phyloP scores from a whole-genome alignment of 2,888 invertebrate genomes.

The Pyrocoelia pectoralis region DNA sequence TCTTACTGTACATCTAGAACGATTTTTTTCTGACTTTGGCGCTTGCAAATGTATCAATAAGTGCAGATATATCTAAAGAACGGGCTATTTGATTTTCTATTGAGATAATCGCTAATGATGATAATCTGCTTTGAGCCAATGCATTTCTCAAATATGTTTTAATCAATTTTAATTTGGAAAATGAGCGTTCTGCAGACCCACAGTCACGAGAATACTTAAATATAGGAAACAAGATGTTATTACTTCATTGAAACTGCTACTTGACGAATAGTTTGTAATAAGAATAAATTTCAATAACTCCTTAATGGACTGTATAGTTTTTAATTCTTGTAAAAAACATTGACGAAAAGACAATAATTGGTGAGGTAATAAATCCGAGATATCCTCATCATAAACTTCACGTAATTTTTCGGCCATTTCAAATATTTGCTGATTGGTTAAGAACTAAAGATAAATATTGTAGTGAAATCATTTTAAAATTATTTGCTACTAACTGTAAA shows the following conservation, averaged over 20 bases:
- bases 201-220: slow-evolving; percentile 3
- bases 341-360: slow-evolving; percentile 1
- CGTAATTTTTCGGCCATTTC: slow-evolving; percentile 4
- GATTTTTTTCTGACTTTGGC: no score
- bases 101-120: no score
- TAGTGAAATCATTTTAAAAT: no score
- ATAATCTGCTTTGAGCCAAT: no score
- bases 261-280: not conserved
- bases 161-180: no score
- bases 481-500: no score
- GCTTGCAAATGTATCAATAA: no score
- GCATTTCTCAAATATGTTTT: no score
- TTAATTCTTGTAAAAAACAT: not conserved
- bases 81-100: no score
- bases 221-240: not conserved
- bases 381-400: not conserved
- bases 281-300: slow-evolving; percentile 4
- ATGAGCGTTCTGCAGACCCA: not conserved
- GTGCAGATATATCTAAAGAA: no score
- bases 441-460: not conserved
- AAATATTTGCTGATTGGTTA: not conserved
- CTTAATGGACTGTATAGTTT: slow-evolving; percentile 1
- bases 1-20: no score
- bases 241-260: not conserved
- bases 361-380: not conserved